phyloP scores from a whole-genome alignment of 2,113 vertebrate species.

The Dromiciops gliroides region DNA sequence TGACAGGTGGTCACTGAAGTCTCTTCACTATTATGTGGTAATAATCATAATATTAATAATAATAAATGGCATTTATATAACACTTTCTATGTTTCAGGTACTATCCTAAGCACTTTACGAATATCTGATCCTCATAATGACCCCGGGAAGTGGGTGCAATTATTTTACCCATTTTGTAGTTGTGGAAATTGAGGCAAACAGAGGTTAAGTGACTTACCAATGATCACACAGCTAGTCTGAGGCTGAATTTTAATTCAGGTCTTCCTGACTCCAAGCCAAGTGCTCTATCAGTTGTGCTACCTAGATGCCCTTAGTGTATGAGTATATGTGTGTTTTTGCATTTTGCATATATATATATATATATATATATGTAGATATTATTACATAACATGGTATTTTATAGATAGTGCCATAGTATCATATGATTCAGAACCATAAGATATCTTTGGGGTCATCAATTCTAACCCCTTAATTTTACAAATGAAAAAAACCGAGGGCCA shows the following conservation, averaged over 20 bases:
- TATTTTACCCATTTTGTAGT: not conserved
- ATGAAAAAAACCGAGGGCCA: not conserved
- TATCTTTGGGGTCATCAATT: not conserved
- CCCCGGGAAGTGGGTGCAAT: not conserved
- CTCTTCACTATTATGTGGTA: not conserved
- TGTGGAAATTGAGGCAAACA: not conserved
- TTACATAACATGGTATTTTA: not conserved
- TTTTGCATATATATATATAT: not conserved
- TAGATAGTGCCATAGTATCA: not conserved
- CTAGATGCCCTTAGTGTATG: not conserved
- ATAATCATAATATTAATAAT: not conserved
- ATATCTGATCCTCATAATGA: not conserved
- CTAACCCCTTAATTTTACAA: not conserved
- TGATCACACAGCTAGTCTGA: not conserved
- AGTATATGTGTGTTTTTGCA: not conserved
- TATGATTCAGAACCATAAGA: not conserved
- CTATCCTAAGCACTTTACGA: not conserved
- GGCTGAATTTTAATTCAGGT: not conserved
- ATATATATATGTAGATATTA: not conserved
- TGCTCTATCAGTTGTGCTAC: not conserved
- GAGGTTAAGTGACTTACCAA: not conserved
- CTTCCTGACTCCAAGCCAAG: not conserved
- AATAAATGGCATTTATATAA: not conserved
- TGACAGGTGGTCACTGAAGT: not conserved
- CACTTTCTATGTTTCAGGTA: not conserved